A percentile compares a stretch with the other conserved stretches of the same genome.
Evolutionary conservation across 2,797 vertebrate species (phyloP).

Genomic region (Hippoglossus hippoglossus): DNA sequence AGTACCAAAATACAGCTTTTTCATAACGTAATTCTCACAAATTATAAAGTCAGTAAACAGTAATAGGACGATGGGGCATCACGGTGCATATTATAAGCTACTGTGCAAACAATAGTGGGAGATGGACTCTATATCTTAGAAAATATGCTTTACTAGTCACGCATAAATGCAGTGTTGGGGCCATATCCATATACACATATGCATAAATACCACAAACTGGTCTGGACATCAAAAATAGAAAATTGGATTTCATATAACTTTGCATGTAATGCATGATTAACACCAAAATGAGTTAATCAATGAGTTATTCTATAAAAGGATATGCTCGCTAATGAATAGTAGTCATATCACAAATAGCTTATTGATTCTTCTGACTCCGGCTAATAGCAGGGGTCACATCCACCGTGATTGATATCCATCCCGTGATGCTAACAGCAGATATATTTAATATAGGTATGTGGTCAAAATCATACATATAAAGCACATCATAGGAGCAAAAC

Average conservation of each 20-base stretch:
- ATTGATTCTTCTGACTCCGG: constrained; percentile 63
- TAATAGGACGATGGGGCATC: constrained; percentile 75
- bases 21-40: constrained; percentile 78
- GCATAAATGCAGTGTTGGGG: constrained; percentile 74
- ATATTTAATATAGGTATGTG: constrained; percentile 43
- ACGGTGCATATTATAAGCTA: constrained; percentile 82
- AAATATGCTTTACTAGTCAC: constrained; percentile 76
- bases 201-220: constrained; percentile 80
- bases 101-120: constrained; percentile 80
- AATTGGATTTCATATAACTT: constrained; percentile 65
- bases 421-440: constrained; percentile 42
- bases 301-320: constrained; percentile 70
- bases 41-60: constrained; percentile 77
- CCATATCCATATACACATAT: constrained; percentile 80
- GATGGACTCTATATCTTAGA: constrained; percentile 77
- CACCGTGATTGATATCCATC: constrained; percentile 45
- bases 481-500: constrained; percentile 53
- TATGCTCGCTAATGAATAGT: constrained; percentile 59
- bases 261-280: constrained; percentile 68
- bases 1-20: constrained; percentile 84
- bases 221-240: constrained; percentile 81
- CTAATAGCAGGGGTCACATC: constrained; percentile 39
- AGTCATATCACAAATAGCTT: constrained; percentile 68
- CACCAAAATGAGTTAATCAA: constrained; percentile 75
- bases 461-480: constrained; percentile 51